Evolutionary conservation across 30 jellyfish, hydroid and myxozoan genomes (phyloP).

Genomic region (Haliclystus octoradiatus): DNA sequence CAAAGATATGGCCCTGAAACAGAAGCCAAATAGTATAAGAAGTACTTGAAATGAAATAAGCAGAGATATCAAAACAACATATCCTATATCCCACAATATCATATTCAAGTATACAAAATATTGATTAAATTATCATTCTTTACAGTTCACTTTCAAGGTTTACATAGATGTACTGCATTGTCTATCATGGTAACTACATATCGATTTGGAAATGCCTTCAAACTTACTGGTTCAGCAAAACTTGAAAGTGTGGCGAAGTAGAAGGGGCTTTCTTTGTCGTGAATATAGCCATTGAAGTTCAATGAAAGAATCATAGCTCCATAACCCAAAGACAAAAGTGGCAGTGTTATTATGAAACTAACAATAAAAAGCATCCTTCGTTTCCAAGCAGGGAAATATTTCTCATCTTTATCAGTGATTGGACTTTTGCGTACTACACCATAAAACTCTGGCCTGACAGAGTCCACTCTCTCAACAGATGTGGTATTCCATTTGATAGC

Average conservation of each 20-base stretch:
- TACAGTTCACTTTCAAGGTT: too few species aligned
- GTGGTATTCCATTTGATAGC: conserved; percentile 73
- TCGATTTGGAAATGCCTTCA: too few species aligned
- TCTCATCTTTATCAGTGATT: conserved; percentile 68
- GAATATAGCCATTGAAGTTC: conserved; percentile 82
- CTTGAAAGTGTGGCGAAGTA: conserved; percentile 55
- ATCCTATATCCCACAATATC: too few species aligned
- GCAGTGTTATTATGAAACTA: conserved; percentile 62
- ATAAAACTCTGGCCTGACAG: conserved; percentile 71
- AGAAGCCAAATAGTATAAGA: too few species aligned
- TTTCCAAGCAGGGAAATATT: conserved; percentile 75
- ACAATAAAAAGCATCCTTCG: conserved; percentile 44
- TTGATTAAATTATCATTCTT: too few species aligned
- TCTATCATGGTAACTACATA: too few species aligned
- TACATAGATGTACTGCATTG: too few species aligned
- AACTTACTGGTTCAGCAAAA: conserved; percentile 77
- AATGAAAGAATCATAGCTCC: conserved; percentile 85
- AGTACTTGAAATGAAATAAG: too few species aligned
- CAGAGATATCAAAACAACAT: too few species aligned
- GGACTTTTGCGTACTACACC: conserved; percentile 63
- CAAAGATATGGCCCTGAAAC: conserved; percentile 72
- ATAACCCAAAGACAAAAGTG: conserved; percentile 59
- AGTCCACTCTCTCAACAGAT: conserved; percentile 51
- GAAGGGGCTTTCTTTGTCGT: conserved; percentile 74
- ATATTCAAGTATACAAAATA: too few species aligned